These are phyloP conservation scores for Drosophila repleta DNA, from an alignment of 1,140 invertebrate species.

Conservation along the genomic window DNA sequence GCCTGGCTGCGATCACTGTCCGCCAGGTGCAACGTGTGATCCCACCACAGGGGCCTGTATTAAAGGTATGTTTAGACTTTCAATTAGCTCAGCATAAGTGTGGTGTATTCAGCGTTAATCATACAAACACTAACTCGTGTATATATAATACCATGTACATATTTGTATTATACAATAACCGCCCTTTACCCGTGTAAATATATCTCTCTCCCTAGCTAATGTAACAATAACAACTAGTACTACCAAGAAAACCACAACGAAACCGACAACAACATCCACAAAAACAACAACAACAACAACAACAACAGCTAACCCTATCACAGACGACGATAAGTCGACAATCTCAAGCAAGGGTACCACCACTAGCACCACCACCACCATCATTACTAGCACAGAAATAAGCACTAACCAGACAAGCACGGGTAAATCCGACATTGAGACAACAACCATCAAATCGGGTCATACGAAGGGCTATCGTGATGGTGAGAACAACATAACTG, in stretches of 20 bases:
- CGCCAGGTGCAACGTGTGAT: conserved; percentile 89
- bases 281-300: conserved; percentile 42
- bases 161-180: conserved; percentile 69
- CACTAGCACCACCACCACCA: conserved; percentile 53
- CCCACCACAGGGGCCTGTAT: conserved; percentile 90
- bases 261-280: conserved; percentile 61
- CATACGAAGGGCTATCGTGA: conserved; percentile 76
- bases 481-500: conserved; percentile 83
- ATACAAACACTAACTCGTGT: conserved; percentile 59
- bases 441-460: conserved; percentile 71
- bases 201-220: conserved; percentile 78
- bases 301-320: conserved; percentile 69
- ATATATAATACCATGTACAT: conserved; percentile 69
- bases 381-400: conserved; percentile 66
- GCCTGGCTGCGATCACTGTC: conserved; percentile 89
- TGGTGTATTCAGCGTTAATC: conserved; percentile 24
- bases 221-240: conserved; percentile 82
- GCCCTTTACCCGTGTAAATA: conserved; percentile 81
- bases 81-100: conserved; percentile 17
- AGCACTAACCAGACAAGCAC: conserved; percentile 72
- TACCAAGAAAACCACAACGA: conserved; percentile 72
- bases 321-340: conserved; percentile 54
- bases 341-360: conserved; percentile 37
- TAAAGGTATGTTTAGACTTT: conserved; percentile 86
- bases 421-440: conserved; percentile 47